Percentiles rank a stretch among this genome's conserved stretches.
Conservation (phyloP, 2,797 vertebrate species). For the Centroberyx gerrardi region DNA sequence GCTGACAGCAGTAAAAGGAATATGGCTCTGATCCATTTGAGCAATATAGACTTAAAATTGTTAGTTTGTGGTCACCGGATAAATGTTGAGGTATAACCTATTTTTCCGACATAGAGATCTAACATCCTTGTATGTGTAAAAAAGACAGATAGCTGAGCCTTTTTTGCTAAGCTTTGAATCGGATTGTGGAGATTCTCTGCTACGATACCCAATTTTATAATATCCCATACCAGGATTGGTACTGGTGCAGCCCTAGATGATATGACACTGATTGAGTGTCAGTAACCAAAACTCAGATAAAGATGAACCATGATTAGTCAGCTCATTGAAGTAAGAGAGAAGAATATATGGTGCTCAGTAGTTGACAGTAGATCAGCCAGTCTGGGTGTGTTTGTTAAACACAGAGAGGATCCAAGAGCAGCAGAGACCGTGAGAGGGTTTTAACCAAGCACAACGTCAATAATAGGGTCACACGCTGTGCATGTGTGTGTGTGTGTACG, state of each 20-base stretch:
- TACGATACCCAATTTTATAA: too few species aligned
- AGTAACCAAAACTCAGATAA: neutral
- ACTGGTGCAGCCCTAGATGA: neutral
- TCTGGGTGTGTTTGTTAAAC: constrained; percentile 3
- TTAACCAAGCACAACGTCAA: constrained; percentile 68
- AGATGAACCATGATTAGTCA: neutral
- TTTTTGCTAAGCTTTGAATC: neutral
- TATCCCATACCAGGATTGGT: neutral
- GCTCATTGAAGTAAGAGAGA: neutral
- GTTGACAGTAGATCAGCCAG: constrained; percentile 6
- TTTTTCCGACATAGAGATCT: neutral
- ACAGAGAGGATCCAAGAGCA: constrained; percentile 44
- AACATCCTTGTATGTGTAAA: neutral
- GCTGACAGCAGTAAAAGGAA: neutral
- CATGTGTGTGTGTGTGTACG: constrained; percentile 8
- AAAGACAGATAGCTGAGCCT: neutral
- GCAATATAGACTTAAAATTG: neutral
- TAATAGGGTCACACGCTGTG: constrained; percentile 58
- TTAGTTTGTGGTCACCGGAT: too few species aligned
- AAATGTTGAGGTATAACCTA: too few species aligned
- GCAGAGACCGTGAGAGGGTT: constrained; percentile 72
- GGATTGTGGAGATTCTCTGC: neutral
- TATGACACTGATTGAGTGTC: neutral
- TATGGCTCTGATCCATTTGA: neutral
- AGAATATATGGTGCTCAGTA: neutral